These are phyloP conservation scores for Heliornis fulica DNA, from an alignment of 2,113 vertebrate genomes.

Conservation along the genomic window DNA sequence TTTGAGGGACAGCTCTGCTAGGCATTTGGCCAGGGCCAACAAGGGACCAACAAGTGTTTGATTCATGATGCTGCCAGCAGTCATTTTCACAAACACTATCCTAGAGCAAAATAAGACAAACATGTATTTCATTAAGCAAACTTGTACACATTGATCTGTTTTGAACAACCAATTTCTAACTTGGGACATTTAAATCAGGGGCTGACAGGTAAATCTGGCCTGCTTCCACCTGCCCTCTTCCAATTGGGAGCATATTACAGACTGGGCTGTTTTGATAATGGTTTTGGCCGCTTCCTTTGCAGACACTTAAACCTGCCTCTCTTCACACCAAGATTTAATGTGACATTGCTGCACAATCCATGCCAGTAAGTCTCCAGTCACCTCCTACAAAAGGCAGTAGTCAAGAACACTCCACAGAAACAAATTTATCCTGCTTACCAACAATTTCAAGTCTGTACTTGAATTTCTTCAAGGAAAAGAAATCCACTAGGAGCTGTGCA, in stretches of 20 bases:
- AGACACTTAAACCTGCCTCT: background rate
- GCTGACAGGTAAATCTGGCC: background rate
- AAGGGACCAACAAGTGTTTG: background rate
- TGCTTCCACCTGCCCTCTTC: background rate
- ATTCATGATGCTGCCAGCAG: background rate
- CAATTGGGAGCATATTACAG: background rate
- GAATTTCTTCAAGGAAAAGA: constrained; percentile 19
- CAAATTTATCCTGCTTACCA: background rate
- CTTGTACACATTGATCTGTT: background rate
- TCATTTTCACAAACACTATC: background rate
- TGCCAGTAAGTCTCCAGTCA: background rate
- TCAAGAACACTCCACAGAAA: background rate
- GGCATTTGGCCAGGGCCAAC: background rate
- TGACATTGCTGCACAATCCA: background rate
- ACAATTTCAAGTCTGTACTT: constrained; percentile 24
- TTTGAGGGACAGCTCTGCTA: background rate
- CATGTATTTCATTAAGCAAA: background rate
- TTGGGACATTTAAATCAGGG: background rate
- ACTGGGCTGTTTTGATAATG: background rate
- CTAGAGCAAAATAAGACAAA: background rate
- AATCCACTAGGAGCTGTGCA: background rate
- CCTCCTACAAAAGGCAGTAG: background rate
- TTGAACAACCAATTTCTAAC: background rate
- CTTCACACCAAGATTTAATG: background rate
- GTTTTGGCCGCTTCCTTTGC: background rate